A percentile compares a stretch with the other conserved stretches of the same genome.
Evolutionary conservation across 2,797 vertebrate species (phyloP).

Genomic region (Xyrichtys novacula): DNA sequence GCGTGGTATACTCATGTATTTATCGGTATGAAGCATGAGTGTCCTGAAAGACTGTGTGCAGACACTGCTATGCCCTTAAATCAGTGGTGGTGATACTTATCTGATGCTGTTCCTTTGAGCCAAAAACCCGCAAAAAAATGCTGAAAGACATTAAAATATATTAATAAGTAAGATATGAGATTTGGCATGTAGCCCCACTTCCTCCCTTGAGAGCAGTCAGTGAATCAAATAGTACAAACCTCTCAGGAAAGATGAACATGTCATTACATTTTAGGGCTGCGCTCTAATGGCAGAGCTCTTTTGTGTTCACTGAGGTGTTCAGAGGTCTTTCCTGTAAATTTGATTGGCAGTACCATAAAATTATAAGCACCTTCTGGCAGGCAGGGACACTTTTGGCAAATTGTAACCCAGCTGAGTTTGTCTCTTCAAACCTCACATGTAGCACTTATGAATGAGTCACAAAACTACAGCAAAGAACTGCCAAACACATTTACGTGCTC

Average conservation of each 20-base stretch:
- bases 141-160: slow-evolving; percentile 21
- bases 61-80: no score
- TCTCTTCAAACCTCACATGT: slow-evolving; percentile 61
- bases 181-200: slow-evolving; percentile 46
- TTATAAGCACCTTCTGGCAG: slow-evolving; percentile 63
- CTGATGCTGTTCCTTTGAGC: background rate
- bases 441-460: slow-evolving; percentile 75
- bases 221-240: slow-evolving; percentile 58
- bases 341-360: slow-evolving; percentile 69
- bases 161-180: slow-evolving; percentile 46
- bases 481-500: slow-evolving; percentile 71
- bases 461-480: slow-evolving; percentile 53
- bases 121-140: slow-evolving; percentile 22
- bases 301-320: slow-evolving; percentile 51
- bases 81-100: no score
- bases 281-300: slow-evolving; percentile 50
- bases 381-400: slow-evolving; percentile 66
- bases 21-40: no score
- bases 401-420: slow-evolving; percentile 66
- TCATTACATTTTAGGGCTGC: slow-evolving; percentile 60
- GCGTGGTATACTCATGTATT: no score
- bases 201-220: slow-evolving; percentile 29
- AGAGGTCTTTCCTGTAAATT: slow-evolving; percentile 64
- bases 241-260: slow-evolving; percentile 70
- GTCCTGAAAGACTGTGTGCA: no score